Evolutionary conservation across 2,888 invertebrate genomes (phyloP), one percentile per base, ranked within the genome.

Genomic region (Drosophila dives): DNA sequence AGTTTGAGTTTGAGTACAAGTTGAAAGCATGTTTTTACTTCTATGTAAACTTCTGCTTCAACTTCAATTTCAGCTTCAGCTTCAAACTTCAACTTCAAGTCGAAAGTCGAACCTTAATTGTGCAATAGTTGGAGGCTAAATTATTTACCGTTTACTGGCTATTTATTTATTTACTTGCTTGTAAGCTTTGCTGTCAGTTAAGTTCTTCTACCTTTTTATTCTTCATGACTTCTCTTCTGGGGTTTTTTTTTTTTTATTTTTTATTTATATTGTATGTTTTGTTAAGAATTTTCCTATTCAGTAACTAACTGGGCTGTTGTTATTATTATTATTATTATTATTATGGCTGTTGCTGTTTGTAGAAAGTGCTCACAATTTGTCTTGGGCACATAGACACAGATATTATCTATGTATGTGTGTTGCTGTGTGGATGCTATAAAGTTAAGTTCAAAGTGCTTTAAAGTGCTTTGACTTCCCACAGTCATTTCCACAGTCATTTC

Each of bases 401-500:
- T 33, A 49, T 23, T 36, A 49, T 23, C n/a, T 40, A 33, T 29
- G 48, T 49, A 49, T n/a, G 7, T 51, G 7, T 51, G n/a, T 76
- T 45, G 48, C 17, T 38, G 33, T 36, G 45, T 55, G 23, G 50
- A 17, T 66, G 59, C 67, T 51, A 51, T 72, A 61, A 69, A 84
- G 86, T 84, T 89, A 71, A 87, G 86, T 87, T 89, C 88, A 84
- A 87, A 89, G 88, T 88, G 90, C 85, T 87, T 76, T 85, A 72
- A 80, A 90, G 84, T 85, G 64, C 89, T 86, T 85, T 88, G 90
- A 90, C 85, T 88, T 88, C 90, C 83, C 89, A 89, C 88, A 81
- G 68, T 78, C 78, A 68, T 77, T 72, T 81, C 83, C 89, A 89
- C 88, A 81, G 68, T 78, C 78, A 68, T 77, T 72, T 81, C 62